Base-by-base conservation (phyloP, 2,888 invertebrate species). In the Napeogenes sylphis region DNA sequence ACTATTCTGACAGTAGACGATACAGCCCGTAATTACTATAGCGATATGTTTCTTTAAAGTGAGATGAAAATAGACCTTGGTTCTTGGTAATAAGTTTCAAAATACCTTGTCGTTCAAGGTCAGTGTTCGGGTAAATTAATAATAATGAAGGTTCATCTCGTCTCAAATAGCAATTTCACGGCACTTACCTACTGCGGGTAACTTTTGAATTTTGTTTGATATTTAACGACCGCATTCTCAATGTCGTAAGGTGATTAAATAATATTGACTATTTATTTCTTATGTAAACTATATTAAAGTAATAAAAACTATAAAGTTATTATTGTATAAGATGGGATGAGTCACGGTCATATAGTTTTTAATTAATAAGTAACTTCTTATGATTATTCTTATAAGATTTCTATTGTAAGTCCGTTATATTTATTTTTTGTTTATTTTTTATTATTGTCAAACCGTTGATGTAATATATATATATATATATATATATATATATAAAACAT, bases 71-170 rank as follows among this genome's bases (percentile, higher is more conserved):
- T 51, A n/a, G 8, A 51, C n/a, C 51, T 51, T 51, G 10, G 21
- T 3, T 51, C 4, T 30, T 4, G 3, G 80, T 75, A 4, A 51
- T 51, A 51, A 30, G 51, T 10, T 51, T 51, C 51, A 30, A 30
- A 51, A 51, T 51, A 6, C 6, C 2, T 30, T 12, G 2, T 3
- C 2, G 8, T 2, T 30, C 3, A 6, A 10, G 4, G 6, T 8
- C 12, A 51, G 5, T 77, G 77, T 79, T 75, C 67, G 69, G 66
- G 71, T 68, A 67, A 79, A 85, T 85, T 85, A 83, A 86, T 78
- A 85, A 86, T 86, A 84, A 85, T 86, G 84, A 84, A 82, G 81
- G 72, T 73, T 72, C 70, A 72, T 71, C 71, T 67, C 65, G 70
- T 59, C 61, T 74, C 76, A 71, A 73, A 75, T 73, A 72, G 70